These are phyloP conservation scores for Bujurquina vittata DNA, from an alignment of 2,113 vertebrate species.

Conservation along the genomic window DNA sequence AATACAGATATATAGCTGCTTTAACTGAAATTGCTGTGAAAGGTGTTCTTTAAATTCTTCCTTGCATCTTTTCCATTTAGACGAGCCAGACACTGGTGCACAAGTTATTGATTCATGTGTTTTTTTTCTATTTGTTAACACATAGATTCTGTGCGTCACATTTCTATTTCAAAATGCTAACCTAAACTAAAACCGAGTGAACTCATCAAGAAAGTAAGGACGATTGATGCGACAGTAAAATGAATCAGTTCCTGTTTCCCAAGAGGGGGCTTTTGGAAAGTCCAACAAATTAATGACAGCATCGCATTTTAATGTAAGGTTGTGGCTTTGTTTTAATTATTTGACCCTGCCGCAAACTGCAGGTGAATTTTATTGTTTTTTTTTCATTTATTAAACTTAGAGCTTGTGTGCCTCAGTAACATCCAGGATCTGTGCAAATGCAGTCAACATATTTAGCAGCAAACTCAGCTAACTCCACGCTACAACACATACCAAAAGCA, in stretches of 20 bases:
- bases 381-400: background rate
- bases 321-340: background rate
- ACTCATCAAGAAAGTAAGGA: background rate
- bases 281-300: background rate
- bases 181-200: background rate
- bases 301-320: background rate
- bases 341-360: background rate
- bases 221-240: background rate
- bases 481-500: background rate
- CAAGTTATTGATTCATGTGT: too few relatives aligned
- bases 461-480: background rate
- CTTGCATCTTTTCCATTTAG: background rate
- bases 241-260: constrained; percentile 40
- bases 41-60: background rate
- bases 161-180: constrained; percentile 1
- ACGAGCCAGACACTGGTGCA: background rate
- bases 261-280: background rate
- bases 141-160: background rate
- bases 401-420: too few relatives aligned
- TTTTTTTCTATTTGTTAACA: background rate
- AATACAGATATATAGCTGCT: too few relatives aligned
- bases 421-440: accelerated
- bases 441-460: background rate
- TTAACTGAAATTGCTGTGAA: background rate
- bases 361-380: background rate